Percentiles rank a stretch among this genome's conserved stretches.
phyloP scores from a whole-genome alignment of 2,888 invertebrate genomes.

The Drosophila differens region DNA sequence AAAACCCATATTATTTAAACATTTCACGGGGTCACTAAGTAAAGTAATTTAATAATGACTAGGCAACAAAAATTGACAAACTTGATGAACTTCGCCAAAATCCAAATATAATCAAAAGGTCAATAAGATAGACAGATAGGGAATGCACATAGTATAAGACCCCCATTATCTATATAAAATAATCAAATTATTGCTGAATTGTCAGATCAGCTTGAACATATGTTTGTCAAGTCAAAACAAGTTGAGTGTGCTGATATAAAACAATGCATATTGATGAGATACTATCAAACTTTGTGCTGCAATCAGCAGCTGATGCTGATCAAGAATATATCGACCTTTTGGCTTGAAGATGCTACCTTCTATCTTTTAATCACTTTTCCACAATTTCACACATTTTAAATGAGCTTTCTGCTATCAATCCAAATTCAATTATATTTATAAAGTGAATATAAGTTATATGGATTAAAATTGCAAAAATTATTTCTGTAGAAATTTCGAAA shows the following conservation, averaged over 20 bases:
- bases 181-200: background rate
- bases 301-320: background rate
- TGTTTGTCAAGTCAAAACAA: background rate
- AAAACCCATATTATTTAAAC: background rate
- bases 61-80: background rate
- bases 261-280: background rate
- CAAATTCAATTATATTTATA: background rate
- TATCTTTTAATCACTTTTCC: background rate
- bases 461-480: too few species aligned
- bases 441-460: background rate
- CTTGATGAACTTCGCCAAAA: background rate
- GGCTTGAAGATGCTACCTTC: background rate
- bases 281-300: background rate
- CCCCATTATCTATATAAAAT: background rate
- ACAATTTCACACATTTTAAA: background rate
- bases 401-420: background rate
- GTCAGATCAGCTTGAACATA: background rate
- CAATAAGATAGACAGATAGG: background rate
- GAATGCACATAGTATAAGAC: background rate
- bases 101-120: background rate
- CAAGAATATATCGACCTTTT: background rate
- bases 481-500: slow-evolving; percentile 16
- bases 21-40: background rate
- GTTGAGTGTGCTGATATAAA: background rate
- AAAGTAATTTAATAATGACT: background rate